phyloP scores from a whole-genome alignment of 2,888 invertebrate species.

The Limenitis arthemis region DNA sequence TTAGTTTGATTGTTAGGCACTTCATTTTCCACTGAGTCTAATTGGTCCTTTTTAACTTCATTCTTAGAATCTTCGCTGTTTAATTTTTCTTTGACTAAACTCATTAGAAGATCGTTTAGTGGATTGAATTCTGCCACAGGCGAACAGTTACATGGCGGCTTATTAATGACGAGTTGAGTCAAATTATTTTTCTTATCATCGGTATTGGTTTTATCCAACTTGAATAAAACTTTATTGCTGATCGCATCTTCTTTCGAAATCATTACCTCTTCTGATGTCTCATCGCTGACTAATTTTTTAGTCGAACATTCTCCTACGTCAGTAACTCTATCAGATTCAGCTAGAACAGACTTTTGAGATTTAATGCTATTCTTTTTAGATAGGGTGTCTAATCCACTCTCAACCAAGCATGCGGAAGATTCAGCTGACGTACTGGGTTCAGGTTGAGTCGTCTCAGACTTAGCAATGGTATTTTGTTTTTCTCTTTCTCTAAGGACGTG shows the following conservation, averaged over 20 bases:
- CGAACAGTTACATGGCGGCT: slow-evolving; percentile 62
- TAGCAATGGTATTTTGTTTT: slow-evolving; percentile 61
- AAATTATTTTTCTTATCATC: slow-evolving; percentile 62
- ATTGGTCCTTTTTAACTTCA: slow-evolving; percentile 70
- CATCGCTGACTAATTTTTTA: slow-evolving; percentile 57
- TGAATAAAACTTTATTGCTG: slow-evolving; percentile 61
- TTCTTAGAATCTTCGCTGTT: slow-evolving; percentile 78
- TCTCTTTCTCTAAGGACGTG: slow-evolving; percentile 88
- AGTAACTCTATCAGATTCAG: slow-evolving; percentile 42
- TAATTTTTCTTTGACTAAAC: slow-evolving; percentile 62
- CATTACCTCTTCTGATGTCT: slow-evolving; percentile 47
- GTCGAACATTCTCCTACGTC: slow-evolving; percentile 51
- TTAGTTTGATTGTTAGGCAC: slow-evolving; percentile 81
- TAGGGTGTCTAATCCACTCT: slow-evolving; percentile 41
- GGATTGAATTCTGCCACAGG: slow-evolving; percentile 62
- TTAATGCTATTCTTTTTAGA: slow-evolving; percentile 71
- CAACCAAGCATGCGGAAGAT: slow-evolving; percentile 30
- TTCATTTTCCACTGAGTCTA: slow-evolving; percentile 66
- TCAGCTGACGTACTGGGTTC: slow-evolving; percentile 50
- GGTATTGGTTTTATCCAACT: slow-evolving; percentile 48
- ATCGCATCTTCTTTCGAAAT: slow-evolving; percentile 65
- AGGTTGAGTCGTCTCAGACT: slow-evolving; percentile 43
- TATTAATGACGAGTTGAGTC: slow-evolving; percentile 55
- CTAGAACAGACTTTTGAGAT: slow-evolving; percentile 66
- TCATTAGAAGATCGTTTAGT: slow-evolving; percentile 64